Evolutionary conservation across 1,140 invertebrate species (phyloP).

Genomic region (Bombus superbus): DNA sequence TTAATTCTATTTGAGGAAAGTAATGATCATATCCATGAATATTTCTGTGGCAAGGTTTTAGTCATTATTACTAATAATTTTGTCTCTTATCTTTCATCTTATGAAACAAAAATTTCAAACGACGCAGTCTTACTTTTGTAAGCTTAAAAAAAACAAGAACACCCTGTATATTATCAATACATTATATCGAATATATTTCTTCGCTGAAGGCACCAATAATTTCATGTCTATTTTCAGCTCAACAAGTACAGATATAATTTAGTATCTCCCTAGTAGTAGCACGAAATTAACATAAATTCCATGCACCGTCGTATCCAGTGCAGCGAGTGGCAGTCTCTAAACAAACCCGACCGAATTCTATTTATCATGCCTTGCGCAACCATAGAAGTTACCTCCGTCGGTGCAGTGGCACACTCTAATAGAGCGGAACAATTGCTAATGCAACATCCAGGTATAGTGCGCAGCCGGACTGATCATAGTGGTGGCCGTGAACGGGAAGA

Average conservation of each 20-base stretch:
- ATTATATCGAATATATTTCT: neutral
- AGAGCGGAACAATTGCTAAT: constrained; percentile 55
- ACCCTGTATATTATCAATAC: neutral
- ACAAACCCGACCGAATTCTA: constrained; percentile 18
- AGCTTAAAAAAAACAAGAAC: too few relatives aligned
- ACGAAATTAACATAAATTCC: neutral
- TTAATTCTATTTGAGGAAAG: too few relatives aligned
- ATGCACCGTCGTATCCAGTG: too few relatives aligned
- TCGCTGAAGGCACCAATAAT: neutral
- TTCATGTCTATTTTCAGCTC: neutral
- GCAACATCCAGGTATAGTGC: constrained; percentile 45
- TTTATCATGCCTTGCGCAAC: constrained; percentile 15
- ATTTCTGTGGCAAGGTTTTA: accelerated
- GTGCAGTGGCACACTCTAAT: constrained; percentile 35
- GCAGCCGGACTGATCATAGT: constrained; percentile 45
- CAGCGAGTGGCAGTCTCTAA: neutral
- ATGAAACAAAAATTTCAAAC: too few relatives aligned
- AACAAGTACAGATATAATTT: neutral
- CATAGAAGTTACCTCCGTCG: constrained; percentile 33
- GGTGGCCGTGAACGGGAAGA: constrained; percentile 62
- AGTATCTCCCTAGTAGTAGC: neutral
- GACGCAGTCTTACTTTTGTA: too few relatives aligned
- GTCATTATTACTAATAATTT: too few relatives aligned
- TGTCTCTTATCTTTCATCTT: too few relatives aligned
- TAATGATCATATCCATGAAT: too few relatives aligned